phyloP scores from a whole-genome alignment of 1,140 invertebrate genomes.

The Cecropterus lyciades region DNA sequence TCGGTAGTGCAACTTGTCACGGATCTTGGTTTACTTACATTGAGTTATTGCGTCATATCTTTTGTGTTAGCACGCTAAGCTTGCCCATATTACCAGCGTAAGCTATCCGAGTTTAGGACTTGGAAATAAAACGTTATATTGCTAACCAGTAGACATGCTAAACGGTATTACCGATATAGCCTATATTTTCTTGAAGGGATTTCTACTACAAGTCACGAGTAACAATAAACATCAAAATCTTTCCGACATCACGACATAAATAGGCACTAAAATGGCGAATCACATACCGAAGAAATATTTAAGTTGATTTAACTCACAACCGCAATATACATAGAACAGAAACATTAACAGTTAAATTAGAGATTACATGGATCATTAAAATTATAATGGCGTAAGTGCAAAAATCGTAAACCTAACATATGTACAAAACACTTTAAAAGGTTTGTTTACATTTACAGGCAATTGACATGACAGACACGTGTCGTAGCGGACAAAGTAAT shows the following conservation, averaged over 20 bases:
- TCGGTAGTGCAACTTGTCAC: too few species aligned
- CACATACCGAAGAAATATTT: conserved; percentile 64
- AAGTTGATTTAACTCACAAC: conserved; percentile 66
- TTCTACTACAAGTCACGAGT: neutral
- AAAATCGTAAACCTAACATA: too few species aligned
- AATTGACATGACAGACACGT: too few species aligned
- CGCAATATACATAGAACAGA: conserved; percentile 62
- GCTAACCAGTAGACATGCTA: neutral
- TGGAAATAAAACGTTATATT: too few species aligned
- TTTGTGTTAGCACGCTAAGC: too few species aligned
- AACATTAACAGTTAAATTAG: conserved; percentile 32
- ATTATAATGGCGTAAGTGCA: conserved; percentile 5
- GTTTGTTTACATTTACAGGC: too few species aligned
- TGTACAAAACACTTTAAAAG: too few species aligned
- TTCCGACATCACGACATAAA: conserved; percentile 45
- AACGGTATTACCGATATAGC: neutral
- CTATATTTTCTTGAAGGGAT: neutral
- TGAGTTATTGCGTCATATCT: too few species aligned
- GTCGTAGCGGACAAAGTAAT: too few species aligned
- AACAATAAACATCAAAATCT: conserved; percentile 22
- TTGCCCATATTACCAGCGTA: too few species aligned
- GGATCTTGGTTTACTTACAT: too few species aligned
- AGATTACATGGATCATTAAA: conserved; percentile 12
- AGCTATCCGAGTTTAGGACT: too few species aligned
- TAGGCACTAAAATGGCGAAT: conserved; percentile 80